Evolutionary conservation across 2,888 invertebrate species (phyloP), one percentile per base, ranked within the genome.

Genomic region (Drosophila infuscata): DNA sequence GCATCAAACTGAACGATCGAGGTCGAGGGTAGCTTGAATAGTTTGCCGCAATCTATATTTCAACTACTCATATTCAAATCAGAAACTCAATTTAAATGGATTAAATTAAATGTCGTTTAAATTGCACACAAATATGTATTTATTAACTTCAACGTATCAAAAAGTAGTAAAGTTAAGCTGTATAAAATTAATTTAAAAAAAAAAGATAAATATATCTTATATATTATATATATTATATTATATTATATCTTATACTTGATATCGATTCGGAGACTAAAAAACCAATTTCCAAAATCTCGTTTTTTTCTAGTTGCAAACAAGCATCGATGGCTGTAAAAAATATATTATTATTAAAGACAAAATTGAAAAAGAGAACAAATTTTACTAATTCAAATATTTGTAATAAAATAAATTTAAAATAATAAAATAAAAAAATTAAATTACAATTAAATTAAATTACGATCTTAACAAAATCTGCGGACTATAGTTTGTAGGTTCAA

Each of bases 1-100:
- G 64, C 64, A 64, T 36, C 43, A 49, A 51, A 9, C 59, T 33
- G 20, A 71, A 56, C 46, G 33, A 73, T 48, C 56, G 66, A 51
- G 60, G 66, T 48, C 66, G 73, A 73, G 66, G 57, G 67, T 54
- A n/a, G 52, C 60, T 51, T 0, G 20, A 30, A 29, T 2, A 70
- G 69, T 67, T 52, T 17, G 9, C 5, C 11, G 3, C 0, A 20
- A 9, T 5, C 5, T 6, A 3, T 25, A 35, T 20, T 7, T 20
- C 20, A 20, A 15, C 20, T 30, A 56, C 15, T 2, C 3, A 15
- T 4, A 1, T 15, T 25, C 2, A 43, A 43, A 8, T 41, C n/a
- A 41, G n/a, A 41, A n/a, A 9, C n/a, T n/a, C n/a, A 33, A n/a
- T 20, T 52, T 3, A 52, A 17, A 11, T 17, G 12, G 8, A 25